Evolutionary conservation across 92 coral and sea anemone species (phyloP), one percentile per base, ranked within the genome.

Genomic region (Paragorgia papillata): DNA sequence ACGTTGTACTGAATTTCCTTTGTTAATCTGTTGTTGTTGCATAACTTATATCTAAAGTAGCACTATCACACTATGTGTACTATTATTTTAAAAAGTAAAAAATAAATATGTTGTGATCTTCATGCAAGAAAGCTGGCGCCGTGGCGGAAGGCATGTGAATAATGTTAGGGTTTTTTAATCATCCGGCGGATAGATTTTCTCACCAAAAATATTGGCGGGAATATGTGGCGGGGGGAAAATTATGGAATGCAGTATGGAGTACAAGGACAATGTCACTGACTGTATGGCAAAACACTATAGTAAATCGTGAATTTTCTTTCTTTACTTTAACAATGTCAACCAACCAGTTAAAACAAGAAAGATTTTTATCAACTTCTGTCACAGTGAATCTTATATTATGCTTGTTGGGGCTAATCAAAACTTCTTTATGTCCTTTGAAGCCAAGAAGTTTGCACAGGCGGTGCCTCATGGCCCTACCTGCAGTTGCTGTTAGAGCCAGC

Each of bases 401-500:
- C 19, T 81, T 73, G 69, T 85, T 85, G 8, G 85, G 89, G 51
- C 89, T 85, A 5, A 85, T 80, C 43, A 79, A 17, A 4, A 84
- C 66, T 67, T 84, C 84, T 37, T 37, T 37, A 12, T 37, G 43
- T 37, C 43, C 43, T 37, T 10, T 37, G 43, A 37, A 85, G 82
- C 8, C n/a, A n/a, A n/a, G n/a, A n/a, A n/a, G n/a, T n/a, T n/a
- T n/a, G n/a, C n/a, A n/a, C n/a, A n/a, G n/a, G n/a, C 76, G 62
- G 82, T 85, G 54, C 51, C 85, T 63, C 85, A 85, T 85, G 24
- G 37, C 44, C 31, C 56, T 78, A 59, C 83, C 85, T 37, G 91
- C 88, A 30, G 91, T 83, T 35, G 91, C 85, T 27, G 91, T 83
- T 9, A 83, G 79, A 3, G 86, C 92, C 17, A 88, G 76, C 30